A percentile compares a stretch with the other conserved stretches of the same genome.
These are phyloP conservation scores for Prolemur simus DNA, from an alignment of 2,113 vertebrate genomes.

Conservation along the genomic window DNA sequence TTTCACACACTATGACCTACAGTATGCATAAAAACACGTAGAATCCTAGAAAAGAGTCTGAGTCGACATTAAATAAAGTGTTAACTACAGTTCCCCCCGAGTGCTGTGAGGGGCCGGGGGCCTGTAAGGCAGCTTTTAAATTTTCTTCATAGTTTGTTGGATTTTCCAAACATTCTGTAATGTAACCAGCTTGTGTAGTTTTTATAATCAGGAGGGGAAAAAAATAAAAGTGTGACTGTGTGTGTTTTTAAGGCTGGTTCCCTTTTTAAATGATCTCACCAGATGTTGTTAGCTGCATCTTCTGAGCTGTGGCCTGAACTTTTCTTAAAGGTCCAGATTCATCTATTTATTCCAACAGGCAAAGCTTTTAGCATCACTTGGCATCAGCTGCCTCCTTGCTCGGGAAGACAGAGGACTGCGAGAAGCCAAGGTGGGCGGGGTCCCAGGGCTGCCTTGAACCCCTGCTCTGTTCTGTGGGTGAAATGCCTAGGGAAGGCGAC, in stretches of 20 bases:
- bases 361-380: neutral
- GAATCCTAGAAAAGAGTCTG: neutral
- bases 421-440: neutral
- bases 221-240: constrained; percentile 27
- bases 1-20: neutral
- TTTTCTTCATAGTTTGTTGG: constrained; percentile 44
- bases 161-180: constrained; percentile 60
- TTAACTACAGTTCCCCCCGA: neutral
- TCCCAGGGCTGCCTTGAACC: neutral
- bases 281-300: constrained; percentile 58
- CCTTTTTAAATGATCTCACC: constrained; percentile 61
- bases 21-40: neutral
- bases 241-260: constrained; percentile 40
- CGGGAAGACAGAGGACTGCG: neutral
- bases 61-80: neutral
- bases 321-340: constrained; percentile 40
- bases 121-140: neutral
- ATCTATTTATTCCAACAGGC: neutral
- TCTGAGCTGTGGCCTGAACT: neutral
- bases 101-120: neutral
- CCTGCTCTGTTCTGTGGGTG: neutral
- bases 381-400: neutral
- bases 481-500: neutral
- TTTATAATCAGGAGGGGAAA: constrained; percentile 17
- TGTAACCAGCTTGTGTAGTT: neutral